Evolutionary conservation across 2,113 vertebrate species (phyloP).

Genomic region (Tenrec ecaudatus): DNA sequence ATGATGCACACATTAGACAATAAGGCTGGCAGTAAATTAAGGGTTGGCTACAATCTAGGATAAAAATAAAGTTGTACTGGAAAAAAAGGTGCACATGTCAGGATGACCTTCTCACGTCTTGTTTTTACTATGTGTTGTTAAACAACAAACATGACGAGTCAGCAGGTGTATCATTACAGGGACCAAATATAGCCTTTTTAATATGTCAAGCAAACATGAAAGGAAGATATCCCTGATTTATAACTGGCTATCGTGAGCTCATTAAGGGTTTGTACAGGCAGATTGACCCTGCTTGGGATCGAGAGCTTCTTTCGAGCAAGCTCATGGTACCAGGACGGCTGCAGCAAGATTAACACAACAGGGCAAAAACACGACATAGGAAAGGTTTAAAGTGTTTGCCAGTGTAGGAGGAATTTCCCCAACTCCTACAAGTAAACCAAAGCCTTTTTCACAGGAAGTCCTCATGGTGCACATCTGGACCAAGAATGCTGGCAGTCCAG

Average conservation of each 20-base stretch:
- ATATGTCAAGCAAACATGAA: conserved; percentile 14
- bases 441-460: conserved; percentile 46
- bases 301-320: background rate
- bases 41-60: background rate
- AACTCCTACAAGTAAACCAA: background rate
- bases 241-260: background rate
- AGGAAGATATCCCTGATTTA: background rate
- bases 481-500: conserved; percentile 55
- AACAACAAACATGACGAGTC: conserved; percentile 17
- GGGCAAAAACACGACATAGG: background rate
- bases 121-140: conserved; percentile 41
- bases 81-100: background rate
- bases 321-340: background rate
- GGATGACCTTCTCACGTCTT: background rate
- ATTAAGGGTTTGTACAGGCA: background rate
- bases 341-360: background rate
- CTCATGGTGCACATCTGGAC: background rate
- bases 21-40: background rate
- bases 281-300: background rate
- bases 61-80: conserved; percentile 31
- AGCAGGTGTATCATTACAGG: background rate
- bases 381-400: conserved; percentile 7
- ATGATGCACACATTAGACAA: background rate
- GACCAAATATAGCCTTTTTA: background rate
- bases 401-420: conserved; percentile 6